Base-by-base conservation (phyloP, 2,113 vertebrate species). In the Gymnogyps californianus region DNA sequence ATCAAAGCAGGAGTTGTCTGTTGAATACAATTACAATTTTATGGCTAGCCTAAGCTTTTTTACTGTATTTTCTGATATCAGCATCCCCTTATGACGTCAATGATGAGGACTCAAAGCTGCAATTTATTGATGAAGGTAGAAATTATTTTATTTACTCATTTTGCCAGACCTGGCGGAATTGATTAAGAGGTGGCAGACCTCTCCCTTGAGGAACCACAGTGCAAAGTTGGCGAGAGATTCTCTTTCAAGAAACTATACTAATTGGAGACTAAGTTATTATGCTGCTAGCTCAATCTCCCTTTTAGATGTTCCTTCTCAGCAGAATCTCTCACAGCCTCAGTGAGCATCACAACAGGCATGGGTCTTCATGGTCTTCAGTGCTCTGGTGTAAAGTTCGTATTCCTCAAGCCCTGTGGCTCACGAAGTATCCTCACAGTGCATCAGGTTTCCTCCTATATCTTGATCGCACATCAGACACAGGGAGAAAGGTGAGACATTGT, bases 301-400 rank as follows among this genome's bases (percentile, higher is more conserved):
- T 36, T 90, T 17, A 49, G 24, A 29, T 0, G 0, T 44, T 49
- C 7, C 31, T 81, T 82, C 47, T 61, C 34, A 62, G 4, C 11
- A 40, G 61, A 81, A 65, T 24, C 25, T 74, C 20, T 34, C 24
- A 18, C 40, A 70, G 51, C 7, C 25, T 14, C 26, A 2, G 1
- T 18, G 24, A 81, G 5, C 42, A 66, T 29, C 54, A 70, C 40
- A 70, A 6, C 3, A 38, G n/a, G 13, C 19, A 25, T 32, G 7
- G 10, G 2, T 67, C 34, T 72, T 76, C 10, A 10, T 5, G 8
- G 5, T 64, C 54, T 40, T 55, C 55, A 21, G 28, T 25, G 20
- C 15, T 92, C 20, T 80, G 24, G 28, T 29, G 19, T 26, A 67
- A 61, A 59, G 7, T 28, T 65, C 13, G 8, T 40, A 31, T 49